Conservation (phyloP, 2,113 vertebrate genomes). For the Typhlomys cinereus region DNA sequence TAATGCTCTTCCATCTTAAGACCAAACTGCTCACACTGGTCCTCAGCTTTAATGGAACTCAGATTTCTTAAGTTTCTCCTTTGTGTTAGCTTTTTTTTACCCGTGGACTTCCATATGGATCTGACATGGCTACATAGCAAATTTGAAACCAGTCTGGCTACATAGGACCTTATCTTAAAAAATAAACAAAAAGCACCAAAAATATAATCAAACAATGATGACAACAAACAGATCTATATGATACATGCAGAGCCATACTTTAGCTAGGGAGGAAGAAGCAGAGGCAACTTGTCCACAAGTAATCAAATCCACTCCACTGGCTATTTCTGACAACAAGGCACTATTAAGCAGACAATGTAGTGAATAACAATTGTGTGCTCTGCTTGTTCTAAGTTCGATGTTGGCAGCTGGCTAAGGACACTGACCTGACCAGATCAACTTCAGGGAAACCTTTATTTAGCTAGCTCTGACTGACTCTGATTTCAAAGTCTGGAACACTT, state of each 20-base stretch:
- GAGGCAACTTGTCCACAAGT: background rate
- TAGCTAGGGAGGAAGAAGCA: background rate
- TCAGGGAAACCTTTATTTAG: constrained; percentile 16
- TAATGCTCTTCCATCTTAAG: too few species aligned
- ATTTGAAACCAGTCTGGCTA: background rate
- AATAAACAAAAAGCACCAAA: background rate
- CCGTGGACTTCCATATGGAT: too few species aligned
- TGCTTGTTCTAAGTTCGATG: background rate
- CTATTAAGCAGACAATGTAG: background rate
- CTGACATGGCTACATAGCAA: background rate
- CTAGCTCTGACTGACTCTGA: background rate
- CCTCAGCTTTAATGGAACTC: too few species aligned
- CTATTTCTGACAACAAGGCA: background rate
- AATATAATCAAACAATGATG: background rate
- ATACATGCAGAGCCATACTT: background rate
- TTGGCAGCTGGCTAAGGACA: background rate
- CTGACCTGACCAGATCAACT: background rate
- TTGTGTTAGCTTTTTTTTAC: too few species aligned
- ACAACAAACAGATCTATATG: background rate
- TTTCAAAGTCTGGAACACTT: constrained; percentile 9
- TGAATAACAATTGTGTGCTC: background rate
- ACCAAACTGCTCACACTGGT: too few species aligned
- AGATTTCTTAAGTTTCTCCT: too few species aligned
- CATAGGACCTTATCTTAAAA: background rate
- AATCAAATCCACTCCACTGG: background rate